Evolutionary conservation across 2,797 vertebrate species (phyloP), one percentile per base, ranked within the genome.

Genomic region (Paguma larvata): DNA sequence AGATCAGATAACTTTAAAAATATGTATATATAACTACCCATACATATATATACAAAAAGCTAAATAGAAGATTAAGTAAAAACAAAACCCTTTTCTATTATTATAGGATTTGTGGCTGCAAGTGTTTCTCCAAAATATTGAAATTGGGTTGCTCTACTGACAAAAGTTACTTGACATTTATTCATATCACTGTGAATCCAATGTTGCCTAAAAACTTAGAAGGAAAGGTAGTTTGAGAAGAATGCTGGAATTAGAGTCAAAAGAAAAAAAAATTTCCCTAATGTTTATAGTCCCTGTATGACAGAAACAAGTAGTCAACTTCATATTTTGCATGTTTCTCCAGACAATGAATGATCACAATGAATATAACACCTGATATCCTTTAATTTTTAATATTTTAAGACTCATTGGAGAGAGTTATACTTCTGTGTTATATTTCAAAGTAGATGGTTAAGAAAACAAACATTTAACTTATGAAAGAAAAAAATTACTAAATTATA

Each of bases 401-500:
- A 80, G 14, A 23, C 9, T 38, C 6, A 38, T 3, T 85, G 56
- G 34, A 84, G 53, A 83, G 30, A 88, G 94, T 62, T 62, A 65
- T 1, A 70, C 3, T 18, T 59, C 59, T 92, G 13, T 21, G 93
- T 83, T 92, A 83, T 41, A 18, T 86, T 53, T 2, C 38, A 34
- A 93, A 78, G 9, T 16, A 10, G 13, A 38, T 48, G 30, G 11
- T 82, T 2, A 87, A 84, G 32, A 94, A 94, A 89, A 25, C 3
- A 95, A 63, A 75, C 2, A n/a, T 59, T 92, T 48, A 77, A 78
- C 59, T 87, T 59, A 95, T 34, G 11, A 79, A 88, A 65, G 27
- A 85, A 95, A 84, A 96, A 62, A 72, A 70, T 46, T 18, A 41
- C 25, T 62, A 97, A 96, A 78, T 32, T 73, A 6, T 96, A 98